A percentile compares a stretch with the other conserved stretches of the same genome.
phyloP scores from a whole-genome alignment of 2,888 invertebrate genomes.

The Geotrupes spiniger region DNA sequence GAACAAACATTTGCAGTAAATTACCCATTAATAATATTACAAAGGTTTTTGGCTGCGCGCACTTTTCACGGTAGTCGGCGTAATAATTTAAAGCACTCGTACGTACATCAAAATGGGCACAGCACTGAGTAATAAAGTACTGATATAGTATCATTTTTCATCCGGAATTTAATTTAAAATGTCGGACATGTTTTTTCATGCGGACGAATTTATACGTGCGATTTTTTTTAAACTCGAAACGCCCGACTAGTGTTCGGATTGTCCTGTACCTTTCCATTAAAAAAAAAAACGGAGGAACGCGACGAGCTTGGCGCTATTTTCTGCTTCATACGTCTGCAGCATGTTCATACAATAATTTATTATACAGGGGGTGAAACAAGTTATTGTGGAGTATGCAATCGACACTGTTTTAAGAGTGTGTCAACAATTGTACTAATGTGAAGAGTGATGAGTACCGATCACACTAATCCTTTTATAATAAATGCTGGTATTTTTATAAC shows the following conservation, averaged over 20 bases:
- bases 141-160: no score
- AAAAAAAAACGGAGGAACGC: background rate
- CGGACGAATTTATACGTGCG: background rate
- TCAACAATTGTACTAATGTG: slow-evolving; percentile 22
- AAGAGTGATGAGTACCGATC: no score
- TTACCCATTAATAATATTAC: no score
- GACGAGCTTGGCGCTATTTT: slow-evolving; percentile 5
- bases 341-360: slow-evolving; percentile 22
- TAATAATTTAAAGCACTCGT: no score
- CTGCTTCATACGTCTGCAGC: slow-evolving; percentile 19
- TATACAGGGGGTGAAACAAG: slow-evolving; percentile 16
- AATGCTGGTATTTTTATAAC: no score
- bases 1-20: no score
- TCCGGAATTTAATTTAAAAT: background rate
- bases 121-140: no score
- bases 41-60: no score
- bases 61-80: no score
- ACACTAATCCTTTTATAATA: no score
- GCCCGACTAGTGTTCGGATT: no score
- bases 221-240: background rate
- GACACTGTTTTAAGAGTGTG: slow-evolving; percentile 7
- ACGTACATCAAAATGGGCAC: no score
- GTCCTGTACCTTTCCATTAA: slow-evolving; percentile 4
- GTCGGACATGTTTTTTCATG: background rate
- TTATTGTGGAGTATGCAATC: slow-evolving; percentile 13